Evolutionary conservation across 2,888 invertebrate species (phyloP).

Genomic region (Polydrusus cervinus): DNA sequence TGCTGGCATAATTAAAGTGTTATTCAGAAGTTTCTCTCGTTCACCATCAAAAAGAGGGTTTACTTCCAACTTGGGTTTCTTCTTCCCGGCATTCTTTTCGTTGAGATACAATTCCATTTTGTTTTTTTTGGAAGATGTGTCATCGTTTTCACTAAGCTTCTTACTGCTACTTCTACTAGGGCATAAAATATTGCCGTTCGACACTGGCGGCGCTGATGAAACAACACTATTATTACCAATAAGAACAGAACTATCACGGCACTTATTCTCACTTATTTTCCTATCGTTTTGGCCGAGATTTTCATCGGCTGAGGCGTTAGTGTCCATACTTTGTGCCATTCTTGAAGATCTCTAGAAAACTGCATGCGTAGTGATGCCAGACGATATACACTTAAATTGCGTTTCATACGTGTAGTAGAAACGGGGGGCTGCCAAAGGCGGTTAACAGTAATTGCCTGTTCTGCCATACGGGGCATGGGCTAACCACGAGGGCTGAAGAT

Average conservation of each 20-base stretch:
- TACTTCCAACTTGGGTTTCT: conserved; percentile 54
- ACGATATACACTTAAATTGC: conserved; percentile 59
- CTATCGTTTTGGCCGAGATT: conserved; percentile 46
- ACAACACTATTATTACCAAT: conserved; percentile 30
- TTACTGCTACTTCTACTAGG: conserved; percentile 40
- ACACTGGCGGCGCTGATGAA: conserved; percentile 16
- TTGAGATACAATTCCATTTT: conserved; percentile 57
- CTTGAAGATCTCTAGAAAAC: conserved; percentile 70
- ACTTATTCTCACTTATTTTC: conserved; percentile 57
- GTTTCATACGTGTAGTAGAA: conserved; percentile 66
- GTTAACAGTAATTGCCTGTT: conserved; percentile 60
- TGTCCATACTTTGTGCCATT: conserved; percentile 69
- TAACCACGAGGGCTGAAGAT: conserved; percentile 64
- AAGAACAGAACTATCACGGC: conserved; percentile 45
- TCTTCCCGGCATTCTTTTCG: conserved; percentile 56
- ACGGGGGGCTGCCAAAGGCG: conserved; percentile 62
- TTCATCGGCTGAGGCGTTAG: conserved; percentile 29
- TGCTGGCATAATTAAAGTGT: conserved; percentile 46
- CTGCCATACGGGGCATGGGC: conserved; percentile 68
- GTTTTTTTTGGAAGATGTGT: conserved; percentile 25
- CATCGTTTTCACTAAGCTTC: conserved; percentile 41
- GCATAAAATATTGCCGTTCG: conserved; percentile 36
- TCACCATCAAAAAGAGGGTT: conserved; percentile 57
- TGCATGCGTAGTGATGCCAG: conserved; percentile 69
- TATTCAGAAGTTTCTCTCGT: conserved; percentile 48